A percentile compares a stretch with the other conserved stretches of the same genome.
Evolutionary conservation across 2,888 invertebrate genomes (phyloP).

Genomic region (Polia nebulosa): DNA sequence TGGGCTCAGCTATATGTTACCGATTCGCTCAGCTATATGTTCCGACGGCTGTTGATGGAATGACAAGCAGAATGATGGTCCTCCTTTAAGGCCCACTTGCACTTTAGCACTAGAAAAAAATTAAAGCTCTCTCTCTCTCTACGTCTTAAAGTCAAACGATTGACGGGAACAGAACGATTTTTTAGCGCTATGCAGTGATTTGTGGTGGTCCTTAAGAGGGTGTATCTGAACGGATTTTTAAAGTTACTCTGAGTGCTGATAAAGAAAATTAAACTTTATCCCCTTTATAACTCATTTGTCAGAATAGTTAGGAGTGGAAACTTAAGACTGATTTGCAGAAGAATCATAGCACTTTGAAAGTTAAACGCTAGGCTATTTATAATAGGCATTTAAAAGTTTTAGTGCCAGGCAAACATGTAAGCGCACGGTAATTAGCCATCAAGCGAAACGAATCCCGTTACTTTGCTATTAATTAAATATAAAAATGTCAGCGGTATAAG

Average conservation of each 20-base stretch:
- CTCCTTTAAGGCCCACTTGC: no score
- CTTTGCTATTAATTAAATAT: constrained; percentile 40
- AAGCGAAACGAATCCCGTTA: constrained; percentile 35
- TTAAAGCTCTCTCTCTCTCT: no score
- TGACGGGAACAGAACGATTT: not conserved
- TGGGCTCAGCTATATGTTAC: constrained; percentile 13
- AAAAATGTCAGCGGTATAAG: constrained; percentile 57
- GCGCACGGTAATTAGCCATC: constrained; percentile 18
- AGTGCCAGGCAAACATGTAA: constrained; percentile 33
- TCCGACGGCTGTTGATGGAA: constrained; percentile 7
- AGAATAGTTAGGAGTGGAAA: not conserved
- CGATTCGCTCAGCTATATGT: not conserved
- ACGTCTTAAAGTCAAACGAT: not conserved
- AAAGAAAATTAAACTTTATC: no score
- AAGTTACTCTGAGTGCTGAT: no score
- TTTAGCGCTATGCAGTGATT: no score
- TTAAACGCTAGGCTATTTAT: not conserved
- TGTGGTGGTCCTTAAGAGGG: no score
- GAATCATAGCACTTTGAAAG: constrained; percentile 4
- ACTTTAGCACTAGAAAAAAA: no score
- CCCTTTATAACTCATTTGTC: no score
- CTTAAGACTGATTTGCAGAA: not conserved
- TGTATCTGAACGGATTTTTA: no score
- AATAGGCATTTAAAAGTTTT: constrained; percentile 2
- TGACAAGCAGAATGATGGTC: not conserved